Base-by-base conservation (phyloP, 2,888 invertebrate species). In the Aspidapion aeneum region DNA sequence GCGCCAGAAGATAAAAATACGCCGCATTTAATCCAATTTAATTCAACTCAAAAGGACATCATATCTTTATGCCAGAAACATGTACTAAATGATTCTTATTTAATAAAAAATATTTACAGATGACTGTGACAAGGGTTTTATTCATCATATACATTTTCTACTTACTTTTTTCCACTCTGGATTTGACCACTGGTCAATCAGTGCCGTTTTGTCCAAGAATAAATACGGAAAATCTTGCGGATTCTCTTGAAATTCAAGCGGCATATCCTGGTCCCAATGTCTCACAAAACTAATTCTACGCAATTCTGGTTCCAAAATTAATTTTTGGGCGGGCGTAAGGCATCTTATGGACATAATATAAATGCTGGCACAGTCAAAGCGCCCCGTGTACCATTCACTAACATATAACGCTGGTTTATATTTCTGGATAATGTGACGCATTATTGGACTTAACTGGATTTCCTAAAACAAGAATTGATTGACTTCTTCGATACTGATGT, bases 331-430 rank as follows among this genome's bases (percentile, higher is more conserved):
- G 1, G 49, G 1, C 17, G 61, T 58, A 18, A 50, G 35, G 57
- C 65, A 65, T 55, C 21, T 52, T 2, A 68, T 22, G 2, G 19
- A 20, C 50, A 83, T 63, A 35, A 71, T 68, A 71, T 83, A 84
- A 18, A 70, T 65, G 70, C 80, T 77, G 9, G 79, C 81, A 75
- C 83, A 84, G 69, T 84, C 84, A 71, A 77, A 78, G 61, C 84
- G 74, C 7, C 78, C 80, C 48, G 80, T 77, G 70, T 77, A 78
- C 81, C 80, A 80, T 73, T 84, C 84, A 60, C 82, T 81, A 59
- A 83, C 79, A 68, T 77, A 73, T 66, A 87, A 83, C n/a, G 79
- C 75, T 2, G 86, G 86, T 68, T 81, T 81, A 22, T 81, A 73
- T 56, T 77, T 71, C 63, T 85, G 82, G 57, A 87, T 71, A 18